Percentiles rank a stretch among this genome's conserved stretches.
Evolutionary conservation across 2,797 vertebrate species (phyloP).

Genomic region (Clarias laeviceps): DNA sequence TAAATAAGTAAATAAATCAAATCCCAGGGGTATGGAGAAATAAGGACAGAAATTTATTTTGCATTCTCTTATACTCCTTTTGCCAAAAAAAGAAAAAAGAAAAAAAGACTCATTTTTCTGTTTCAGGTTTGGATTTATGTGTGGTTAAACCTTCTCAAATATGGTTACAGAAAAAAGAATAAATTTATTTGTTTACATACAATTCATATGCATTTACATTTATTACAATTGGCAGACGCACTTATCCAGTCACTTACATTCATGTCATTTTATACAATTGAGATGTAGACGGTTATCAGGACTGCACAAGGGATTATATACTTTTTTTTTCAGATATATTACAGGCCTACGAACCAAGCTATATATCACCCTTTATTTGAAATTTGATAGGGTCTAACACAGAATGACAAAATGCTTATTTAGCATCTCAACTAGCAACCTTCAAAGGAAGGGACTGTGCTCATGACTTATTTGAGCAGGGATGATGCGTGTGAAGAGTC

Average conservation of each 20-base stretch:
- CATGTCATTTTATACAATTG: not conserved
- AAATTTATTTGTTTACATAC: constrained; percentile 53
- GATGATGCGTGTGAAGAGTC: constrained; percentile 54
- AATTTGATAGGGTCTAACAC: constrained; percentile 59
- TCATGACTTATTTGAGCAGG: constrained; percentile 65
- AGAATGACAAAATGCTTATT: constrained; percentile 41
- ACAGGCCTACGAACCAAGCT: not conserved
- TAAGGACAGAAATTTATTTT: constrained; percentile 89
- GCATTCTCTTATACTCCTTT: constrained; percentile 72
- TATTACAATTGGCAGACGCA: not conserved
- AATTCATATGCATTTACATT: not conserved
- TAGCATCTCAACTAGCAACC: not conserved
- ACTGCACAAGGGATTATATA: not conserved
- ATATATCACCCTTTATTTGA: constrained; percentile 66
- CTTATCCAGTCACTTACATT: not conserved
- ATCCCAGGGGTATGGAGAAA: constrained; percentile 88
- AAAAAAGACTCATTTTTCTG: constrained; percentile 58
- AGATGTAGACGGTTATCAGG: not conserved
- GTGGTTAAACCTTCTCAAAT: not conserved
- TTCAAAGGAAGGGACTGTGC: constrained; percentile 49
- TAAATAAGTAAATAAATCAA: constrained; percentile 85
- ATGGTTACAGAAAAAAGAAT: constrained; percentile 69
- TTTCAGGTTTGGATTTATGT: constrained; percentile 63
- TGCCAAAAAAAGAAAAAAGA: constrained; percentile 57
- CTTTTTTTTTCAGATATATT: not conserved